Conservation (phyloP, 2,888 invertebrate genomes). For the Chrysomela aeneicollis region DNA sequence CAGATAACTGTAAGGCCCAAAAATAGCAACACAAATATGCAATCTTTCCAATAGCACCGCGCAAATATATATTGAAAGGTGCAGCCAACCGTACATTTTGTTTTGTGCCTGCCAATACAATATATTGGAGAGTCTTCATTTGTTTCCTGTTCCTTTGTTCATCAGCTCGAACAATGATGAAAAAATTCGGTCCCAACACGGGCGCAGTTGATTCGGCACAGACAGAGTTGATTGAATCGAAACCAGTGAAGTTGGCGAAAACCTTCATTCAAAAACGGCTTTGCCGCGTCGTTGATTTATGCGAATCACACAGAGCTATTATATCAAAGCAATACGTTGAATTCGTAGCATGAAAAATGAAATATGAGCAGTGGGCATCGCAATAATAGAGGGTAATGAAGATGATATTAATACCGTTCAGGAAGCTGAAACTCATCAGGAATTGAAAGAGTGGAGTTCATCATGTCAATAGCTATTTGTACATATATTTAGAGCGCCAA, state of each 20-base stretch:
- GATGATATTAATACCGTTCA: too few species aligned
- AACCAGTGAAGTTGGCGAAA: background rate
- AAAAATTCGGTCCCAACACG: background rate
- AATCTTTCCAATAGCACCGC: background rate
- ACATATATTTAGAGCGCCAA: too few species aligned
- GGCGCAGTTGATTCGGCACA: background rate
- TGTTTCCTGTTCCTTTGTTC: constrained; percentile 19
- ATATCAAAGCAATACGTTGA: too few species aligned
- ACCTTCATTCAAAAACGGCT: too few species aligned
- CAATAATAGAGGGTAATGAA: too few species aligned
- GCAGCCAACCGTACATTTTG: constrained; percentile 13
- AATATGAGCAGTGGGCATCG: too few species aligned
- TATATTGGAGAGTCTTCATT: constrained; percentile 27
- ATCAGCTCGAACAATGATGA: background rate
- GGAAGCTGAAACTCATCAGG: too few species aligned
- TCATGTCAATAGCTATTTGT: too few species aligned
- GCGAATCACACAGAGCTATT: too few species aligned
- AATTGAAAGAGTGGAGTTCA: too few species aligned
- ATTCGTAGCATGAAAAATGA: too few species aligned
- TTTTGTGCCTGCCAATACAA: constrained; percentile 18
- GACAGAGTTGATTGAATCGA: background rate
- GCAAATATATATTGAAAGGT: background rate
- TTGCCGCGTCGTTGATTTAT: too few species aligned
- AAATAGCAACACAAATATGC: background rate
- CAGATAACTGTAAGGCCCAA: background rate